Percentiles rank a stretch among this genome's conserved stretches.
phyloP scores from a whole-genome alignment of 2,113 vertebrate genomes.

The Chlorodrepanis virens region DNA sequence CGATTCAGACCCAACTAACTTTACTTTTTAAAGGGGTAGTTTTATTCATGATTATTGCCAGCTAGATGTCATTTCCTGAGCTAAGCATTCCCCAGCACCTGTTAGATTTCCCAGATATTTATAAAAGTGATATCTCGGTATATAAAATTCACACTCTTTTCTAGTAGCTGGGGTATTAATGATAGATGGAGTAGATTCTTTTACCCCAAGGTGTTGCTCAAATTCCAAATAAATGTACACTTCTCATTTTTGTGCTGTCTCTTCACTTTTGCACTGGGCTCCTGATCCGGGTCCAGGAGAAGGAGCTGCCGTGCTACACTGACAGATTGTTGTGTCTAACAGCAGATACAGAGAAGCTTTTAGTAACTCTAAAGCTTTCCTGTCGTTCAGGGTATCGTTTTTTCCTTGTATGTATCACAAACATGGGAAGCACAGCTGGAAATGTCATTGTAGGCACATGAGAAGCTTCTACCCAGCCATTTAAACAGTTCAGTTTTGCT shows the following conservation, averaged over 20 bases:
- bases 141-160: background rate
- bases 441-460: rapidly evolving
- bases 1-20: background rate
- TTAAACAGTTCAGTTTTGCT: background rate
- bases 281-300: background rate
- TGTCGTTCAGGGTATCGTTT: background rate
- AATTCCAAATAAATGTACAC: background rate
- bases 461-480: background rate
- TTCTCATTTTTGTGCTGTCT: background rate
- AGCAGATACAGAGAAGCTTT: background rate
- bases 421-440: background rate
- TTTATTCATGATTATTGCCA: background rate
- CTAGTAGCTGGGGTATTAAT: background rate
- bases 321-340: background rate
- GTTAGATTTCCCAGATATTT: background rate
- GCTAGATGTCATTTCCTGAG: background rate
- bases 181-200: background rate
- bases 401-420: background rate
- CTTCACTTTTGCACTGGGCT: rapidly evolving
- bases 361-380: background rate
- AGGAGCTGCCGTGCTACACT: background rate
- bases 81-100: background rate
- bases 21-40: background rate
- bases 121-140: background rate
- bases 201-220: background rate